Base-by-base conservation (phyloP, 2,888 invertebrate species). In the Fragum whitleyi region DNA sequence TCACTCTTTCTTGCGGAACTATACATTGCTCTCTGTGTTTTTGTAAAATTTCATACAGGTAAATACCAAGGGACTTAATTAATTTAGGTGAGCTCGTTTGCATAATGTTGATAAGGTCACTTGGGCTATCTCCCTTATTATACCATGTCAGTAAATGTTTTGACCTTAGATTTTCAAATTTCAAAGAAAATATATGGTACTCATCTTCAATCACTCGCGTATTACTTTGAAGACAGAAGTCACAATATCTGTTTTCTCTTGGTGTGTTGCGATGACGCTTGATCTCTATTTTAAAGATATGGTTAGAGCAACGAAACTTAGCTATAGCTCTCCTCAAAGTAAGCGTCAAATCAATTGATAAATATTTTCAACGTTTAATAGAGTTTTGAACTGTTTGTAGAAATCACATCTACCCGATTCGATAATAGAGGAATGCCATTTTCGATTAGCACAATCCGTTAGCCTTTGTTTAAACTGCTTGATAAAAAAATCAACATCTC, bases 361-460 rank as follows among this genome's bases (percentile, higher is more conserved):
- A 7, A 53, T 53, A 69, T 69, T 51, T 51, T 69, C 69, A 16
- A 47, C 47, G 26, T 26, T 53, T 19, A 69, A n/a, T n/a, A 69
- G 19, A 14, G 69, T 28, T 51, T 70, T 62, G 23, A 53, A 59
- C 7, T 69, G 32, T 53, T 57, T 47, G 19, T 59, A 76, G 32
- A 53, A 55, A 26, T 61, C 14, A 32, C 51, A 62, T 16, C 53
- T 16, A 59, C 32, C 61, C n/a, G 26, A 61, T 14, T 69, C 55
- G 32, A 16, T 69, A 21, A 61, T 36, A 32, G 28, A 26, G 1
- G 39, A 11, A 55, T 73, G 23, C 70, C 76, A 68, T n/a, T 73
- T 51, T 73, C 67, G 74, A 14, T 36, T 53, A 19, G 65, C 36
- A 55, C 59, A 70, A 61, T 76, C 57, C 42, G 9, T 68, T 23